phyloP scores from a whole-genome alignment of 2,888 invertebrate genomes.

The Mongoloraphidia duomilia region DNA sequence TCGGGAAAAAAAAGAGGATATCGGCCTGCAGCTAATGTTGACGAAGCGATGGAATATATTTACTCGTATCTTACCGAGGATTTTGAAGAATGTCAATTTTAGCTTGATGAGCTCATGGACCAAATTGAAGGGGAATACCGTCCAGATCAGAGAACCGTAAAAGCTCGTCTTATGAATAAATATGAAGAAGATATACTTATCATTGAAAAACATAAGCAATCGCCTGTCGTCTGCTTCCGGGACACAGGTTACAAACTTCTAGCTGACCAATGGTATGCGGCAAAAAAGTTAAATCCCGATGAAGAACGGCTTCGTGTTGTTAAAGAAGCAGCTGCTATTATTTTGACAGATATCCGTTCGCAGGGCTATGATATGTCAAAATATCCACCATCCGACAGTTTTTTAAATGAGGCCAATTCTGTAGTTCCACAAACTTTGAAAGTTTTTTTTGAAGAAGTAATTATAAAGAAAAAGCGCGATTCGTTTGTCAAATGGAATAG shows the following conservation, averaged over 20 bases:
- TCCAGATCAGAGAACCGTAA: conserved; percentile 8
- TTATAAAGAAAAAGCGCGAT: conserved; percentile 8
- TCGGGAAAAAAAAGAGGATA: conserved; percentile 10
- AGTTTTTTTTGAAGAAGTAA: conserved; percentile 6
- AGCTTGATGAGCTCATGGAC: conserved; percentile 8
- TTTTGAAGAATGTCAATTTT: conserved; percentile 10
- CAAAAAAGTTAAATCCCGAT: conserved; percentile 8
- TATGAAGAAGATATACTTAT: conserved; percentile 14
- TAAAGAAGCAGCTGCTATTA: conserved; percentile 13
- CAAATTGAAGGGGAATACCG: conserved; percentile 8
- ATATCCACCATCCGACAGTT: conserved; percentile 12
- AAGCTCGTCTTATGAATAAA: conserved; percentile 8
- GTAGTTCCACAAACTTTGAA: conserved; percentile 11
- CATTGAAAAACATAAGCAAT: conserved; percentile 6
- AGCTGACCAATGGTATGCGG: conserved; percentile 10
- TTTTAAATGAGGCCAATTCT: conserved; percentile 10
- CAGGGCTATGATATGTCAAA: conserved; percentile 9
- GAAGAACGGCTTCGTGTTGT: conserved; percentile 14
- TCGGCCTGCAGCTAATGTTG: conserved; percentile 9
- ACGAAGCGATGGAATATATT: conserved; percentile 12
- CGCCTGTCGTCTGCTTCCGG: conserved; percentile 13
- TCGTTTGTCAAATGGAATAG: conserved; percentile 8
- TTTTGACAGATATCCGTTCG: conserved; percentile 13
- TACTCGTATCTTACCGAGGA: conserved; percentile 9
- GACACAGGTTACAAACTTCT: conserved; percentile 15